Percentiles rank a stretch among this genome's conserved stretches.
Evolutionary conservation across 2,797 vertebrate genomes (phyloP).

Genomic region (Cirrhinus mrigala): DNA sequence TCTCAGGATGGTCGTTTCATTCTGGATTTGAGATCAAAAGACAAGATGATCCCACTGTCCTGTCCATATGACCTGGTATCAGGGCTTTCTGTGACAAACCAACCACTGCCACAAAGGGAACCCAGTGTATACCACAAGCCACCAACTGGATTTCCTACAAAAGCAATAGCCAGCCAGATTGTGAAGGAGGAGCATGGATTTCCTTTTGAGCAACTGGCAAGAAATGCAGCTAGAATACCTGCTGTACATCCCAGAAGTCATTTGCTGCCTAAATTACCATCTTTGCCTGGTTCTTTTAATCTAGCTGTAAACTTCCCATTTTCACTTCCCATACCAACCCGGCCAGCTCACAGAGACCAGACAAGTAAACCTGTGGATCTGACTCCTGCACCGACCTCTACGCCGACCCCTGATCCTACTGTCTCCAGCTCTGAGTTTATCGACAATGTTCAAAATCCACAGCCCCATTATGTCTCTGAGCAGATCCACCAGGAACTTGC

Average conservation of each 20-base stretch:
- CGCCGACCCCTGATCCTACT: background rate
- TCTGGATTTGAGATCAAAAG: constrained; percentile 23
- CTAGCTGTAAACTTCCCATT: constrained; percentile 39
- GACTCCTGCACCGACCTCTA: background rate
- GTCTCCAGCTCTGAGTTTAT: background rate
- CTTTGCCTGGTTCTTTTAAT: constrained; percentile 39
- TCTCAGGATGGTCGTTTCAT: background rate
- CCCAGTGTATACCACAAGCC: background rate
- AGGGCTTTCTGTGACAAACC: background rate
- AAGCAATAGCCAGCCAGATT: background rate
- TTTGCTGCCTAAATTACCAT: background rate
- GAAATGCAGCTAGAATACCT: background rate
- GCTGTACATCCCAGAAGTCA: background rate
- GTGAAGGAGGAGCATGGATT: background rate
- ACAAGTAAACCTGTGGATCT: background rate
- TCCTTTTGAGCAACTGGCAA: background rate
- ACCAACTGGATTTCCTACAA: background rate
- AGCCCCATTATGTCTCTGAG: background rate
- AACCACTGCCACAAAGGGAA: background rate
- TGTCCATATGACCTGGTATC: background rate
- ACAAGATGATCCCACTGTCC: constrained; percentile 20
- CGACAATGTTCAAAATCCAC: background rate
- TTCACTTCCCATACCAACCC: background rate
- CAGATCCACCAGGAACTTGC: background rate
- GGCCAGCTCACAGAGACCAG: rapidly evolving